Conservation (phyloP, 2,888 invertebrate genomes). For the Pandemis corylana region DNA sequence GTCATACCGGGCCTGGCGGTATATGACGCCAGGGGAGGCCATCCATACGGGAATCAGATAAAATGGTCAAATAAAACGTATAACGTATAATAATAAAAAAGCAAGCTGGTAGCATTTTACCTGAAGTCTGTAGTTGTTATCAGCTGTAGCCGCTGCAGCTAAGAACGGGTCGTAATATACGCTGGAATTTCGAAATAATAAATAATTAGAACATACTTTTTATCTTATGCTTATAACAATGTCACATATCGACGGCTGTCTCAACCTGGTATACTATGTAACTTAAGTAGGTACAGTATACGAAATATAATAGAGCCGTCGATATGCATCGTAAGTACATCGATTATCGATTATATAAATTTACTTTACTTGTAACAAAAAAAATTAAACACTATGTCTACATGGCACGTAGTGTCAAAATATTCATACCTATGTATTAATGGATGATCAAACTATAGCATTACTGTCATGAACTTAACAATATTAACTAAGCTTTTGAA, state of each 20-base stretch:
- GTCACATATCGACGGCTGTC: not conserved
- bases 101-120: conserved; percentile 79
- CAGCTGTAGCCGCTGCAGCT: conserved; percentile 93
- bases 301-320: too few relatives aligned
- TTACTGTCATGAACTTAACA: not conserved
- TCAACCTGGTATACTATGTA: too few relatives aligned
- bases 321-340: not conserved
- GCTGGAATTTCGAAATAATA: conserved; percentile 84
- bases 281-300: too few relatives aligned
- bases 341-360: not conserved
- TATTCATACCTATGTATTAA: not conserved
- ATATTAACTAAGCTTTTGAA: not conserved
- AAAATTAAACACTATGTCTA: conserved; percentile 23
- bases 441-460: not conserved
- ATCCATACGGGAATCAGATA: conserved; percentile 16
- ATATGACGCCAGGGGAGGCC: conserved; percentile 10
- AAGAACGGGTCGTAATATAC: conserved; percentile 98
- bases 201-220: conserved; percentile 39
- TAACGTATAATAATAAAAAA: not conserved
- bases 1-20: conserved; percentile 39
- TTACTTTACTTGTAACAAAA: not conserved
- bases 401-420: not conserved
- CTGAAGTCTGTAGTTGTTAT: conserved; percentile 96
- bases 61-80: conserved; percentile 26
- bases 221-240: not conserved